Conservation (phyloP, 2,113 vertebrate genomes). For the Dipodomys merriami region DNA sequence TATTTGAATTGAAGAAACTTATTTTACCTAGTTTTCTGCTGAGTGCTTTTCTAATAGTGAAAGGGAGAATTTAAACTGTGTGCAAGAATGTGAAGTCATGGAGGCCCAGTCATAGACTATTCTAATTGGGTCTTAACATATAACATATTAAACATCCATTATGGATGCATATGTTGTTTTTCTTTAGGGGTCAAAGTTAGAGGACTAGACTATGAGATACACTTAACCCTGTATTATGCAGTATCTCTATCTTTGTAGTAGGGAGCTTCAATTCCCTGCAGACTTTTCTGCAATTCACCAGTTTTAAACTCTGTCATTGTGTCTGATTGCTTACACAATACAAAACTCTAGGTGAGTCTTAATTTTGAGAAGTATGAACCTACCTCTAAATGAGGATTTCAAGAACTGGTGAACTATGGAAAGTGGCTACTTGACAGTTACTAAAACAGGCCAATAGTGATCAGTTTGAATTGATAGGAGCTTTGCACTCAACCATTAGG, state of each 20-base stretch:
- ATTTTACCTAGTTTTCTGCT: slow-evolving; percentile 33
- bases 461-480: background rate
- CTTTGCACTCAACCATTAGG: slow-evolving; percentile 29
- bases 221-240: slow-evolving; percentile 58
- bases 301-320: slow-evolving; percentile 60
- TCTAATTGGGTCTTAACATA: slow-evolving; percentile 33
- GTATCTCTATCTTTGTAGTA: slow-evolving; percentile 61
- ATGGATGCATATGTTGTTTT: slow-evolving; percentile 39
- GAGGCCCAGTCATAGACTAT: background rate
- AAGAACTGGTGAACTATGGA: slow-evolving; percentile 48
- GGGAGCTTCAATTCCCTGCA: slow-evolving; percentile 60
- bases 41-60: slow-evolving; percentile 53
- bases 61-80: slow-evolving; percentile 42
- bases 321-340: slow-evolving; percentile 74
- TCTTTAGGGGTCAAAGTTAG: slow-evolving; percentile 52
- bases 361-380: slow-evolving; percentile 64
- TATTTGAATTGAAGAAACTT: slow-evolving; percentile 31
- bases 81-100: slow-evolving; percentile 2
- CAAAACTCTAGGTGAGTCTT: slow-evolving; percentile 62
- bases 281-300: slow-evolving; percentile 46
- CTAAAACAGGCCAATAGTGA: slow-evolving; percentile 46
- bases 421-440: slow-evolving; percentile 42
- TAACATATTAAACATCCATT: background rate
- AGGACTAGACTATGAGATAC: slow-evolving; percentile 34
- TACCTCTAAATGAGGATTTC: slow-evolving; percentile 60